Conservation (phyloP, 2,113 vertebrate genomes). For the Tauraco erythrolophus region DNA sequence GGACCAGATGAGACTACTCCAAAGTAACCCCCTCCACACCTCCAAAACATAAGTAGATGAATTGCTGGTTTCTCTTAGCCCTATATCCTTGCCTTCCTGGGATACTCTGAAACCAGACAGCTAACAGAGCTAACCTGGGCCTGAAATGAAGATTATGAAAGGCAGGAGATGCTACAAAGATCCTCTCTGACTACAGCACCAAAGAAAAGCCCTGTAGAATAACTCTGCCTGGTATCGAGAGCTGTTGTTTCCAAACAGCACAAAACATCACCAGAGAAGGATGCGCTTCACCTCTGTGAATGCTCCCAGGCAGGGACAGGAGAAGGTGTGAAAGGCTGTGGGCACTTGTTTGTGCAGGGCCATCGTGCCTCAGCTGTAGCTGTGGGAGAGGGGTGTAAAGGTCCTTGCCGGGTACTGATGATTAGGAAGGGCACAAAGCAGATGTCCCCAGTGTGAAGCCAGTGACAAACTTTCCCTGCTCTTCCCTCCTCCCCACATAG, state of each 20-base stretch:
- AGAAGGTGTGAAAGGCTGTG: not conserved
- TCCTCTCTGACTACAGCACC: fast-evolving
- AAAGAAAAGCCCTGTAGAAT: not conserved
- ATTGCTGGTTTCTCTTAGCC: not conserved
- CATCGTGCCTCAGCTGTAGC: not conserved
- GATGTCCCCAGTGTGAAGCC: slow-evolving; percentile 9
- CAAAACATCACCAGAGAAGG: not conserved
- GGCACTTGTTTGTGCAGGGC: not conserved
- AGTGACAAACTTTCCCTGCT: not conserved
- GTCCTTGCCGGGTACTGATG: not conserved
- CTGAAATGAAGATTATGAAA: not conserved
- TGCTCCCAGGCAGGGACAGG: not conserved
- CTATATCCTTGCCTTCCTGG: not conserved
- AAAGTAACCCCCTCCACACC: not conserved
- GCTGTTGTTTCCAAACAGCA: not conserved
- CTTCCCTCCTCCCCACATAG: fast-evolving
- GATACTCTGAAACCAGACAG: not conserved
- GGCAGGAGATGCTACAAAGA: not conserved
- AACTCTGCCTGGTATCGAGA: not conserved
- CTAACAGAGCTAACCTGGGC: not conserved
- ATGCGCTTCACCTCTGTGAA: not conserved
- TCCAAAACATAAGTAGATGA: not conserved
- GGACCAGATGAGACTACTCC: not conserved
- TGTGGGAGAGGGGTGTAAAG: not conserved
- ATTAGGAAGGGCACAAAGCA: not conserved